phyloP scores from a whole-genome alignment of 2,888 invertebrate species.

The Drosophila mulleri region DNA sequence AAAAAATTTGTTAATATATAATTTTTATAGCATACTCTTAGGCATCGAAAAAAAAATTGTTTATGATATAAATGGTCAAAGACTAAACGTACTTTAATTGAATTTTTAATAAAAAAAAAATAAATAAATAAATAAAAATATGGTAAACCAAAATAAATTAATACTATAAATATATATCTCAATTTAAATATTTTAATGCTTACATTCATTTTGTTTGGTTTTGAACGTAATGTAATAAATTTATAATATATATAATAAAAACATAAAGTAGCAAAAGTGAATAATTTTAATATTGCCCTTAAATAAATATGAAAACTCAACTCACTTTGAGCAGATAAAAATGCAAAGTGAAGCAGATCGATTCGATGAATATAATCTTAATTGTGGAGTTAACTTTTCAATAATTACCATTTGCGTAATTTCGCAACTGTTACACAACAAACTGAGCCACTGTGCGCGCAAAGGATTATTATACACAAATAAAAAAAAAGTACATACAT shows the following conservation, averaged over 20 bases:
- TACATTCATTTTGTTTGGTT: too few species aligned
- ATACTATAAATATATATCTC: too few species aligned
- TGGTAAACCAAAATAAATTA: too few species aligned
- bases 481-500: neutral
- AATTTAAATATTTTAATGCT: too few species aligned
- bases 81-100: neutral
- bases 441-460: neutral
- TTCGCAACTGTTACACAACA: conserved; percentile 8
- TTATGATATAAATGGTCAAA: neutral
- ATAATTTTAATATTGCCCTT: neutral
- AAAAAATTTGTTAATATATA: too few species aligned
- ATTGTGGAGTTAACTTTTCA: neutral
- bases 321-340: too few species aligned
- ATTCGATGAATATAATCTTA: neutral
- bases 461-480: conserved; percentile 7
- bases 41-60: neutral
- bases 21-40: neutral
- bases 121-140: too few species aligned
- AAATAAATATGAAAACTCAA: too few species aligned
- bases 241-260: too few species aligned
- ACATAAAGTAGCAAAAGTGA: neutral
- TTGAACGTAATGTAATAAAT: too few species aligned
- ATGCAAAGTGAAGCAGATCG: neutral
- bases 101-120: too few species aligned
- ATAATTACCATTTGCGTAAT: conserved; percentile 7